These are phyloP conservation scores for Eurystomus glaucurus DNA, from an alignment of 2,797 vertebrate genomes.

Conservation along the genomic window DNA sequence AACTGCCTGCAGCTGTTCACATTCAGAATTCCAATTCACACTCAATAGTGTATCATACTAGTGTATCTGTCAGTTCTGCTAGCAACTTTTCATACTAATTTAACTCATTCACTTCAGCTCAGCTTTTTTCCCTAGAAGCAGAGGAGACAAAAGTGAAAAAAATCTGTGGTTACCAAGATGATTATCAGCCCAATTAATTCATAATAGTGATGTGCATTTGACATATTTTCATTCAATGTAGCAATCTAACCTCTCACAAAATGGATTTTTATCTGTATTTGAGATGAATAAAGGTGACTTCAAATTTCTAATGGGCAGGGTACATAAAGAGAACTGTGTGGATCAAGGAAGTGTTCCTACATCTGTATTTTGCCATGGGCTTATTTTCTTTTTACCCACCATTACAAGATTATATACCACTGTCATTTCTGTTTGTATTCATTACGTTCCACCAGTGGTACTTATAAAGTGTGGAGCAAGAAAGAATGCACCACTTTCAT, in stretches of 20 bases:
- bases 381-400: not conserved
- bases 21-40: not conserved
- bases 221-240: conserved; percentile 4
- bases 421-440: not conserved
- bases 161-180: not conserved
- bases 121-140: not conserved
- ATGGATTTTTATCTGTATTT: not conserved
- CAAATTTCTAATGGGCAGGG: not conserved
- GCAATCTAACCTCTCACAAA: conserved; percentile 26
- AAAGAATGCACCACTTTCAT: not conserved
- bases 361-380: not conserved
- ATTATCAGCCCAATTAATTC: not conserved
- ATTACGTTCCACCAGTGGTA: not conserved
- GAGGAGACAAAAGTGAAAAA: not conserved
- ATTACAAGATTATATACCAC: not conserved
- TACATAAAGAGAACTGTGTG: not conserved
- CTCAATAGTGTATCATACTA: not conserved
- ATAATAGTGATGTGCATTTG: not conserved
- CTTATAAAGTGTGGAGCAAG: not conserved
- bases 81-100: not conserved
- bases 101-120: not conserved
- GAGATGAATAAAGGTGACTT: not conserved
- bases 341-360: not conserved
- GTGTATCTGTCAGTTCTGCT: not conserved
- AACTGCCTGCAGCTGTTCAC: not conserved